These are phyloP conservation scores for Dorcus parallelipipedus DNA, from an alignment of 2,888 invertebrate species.

Conservation along the genomic window DNA sequence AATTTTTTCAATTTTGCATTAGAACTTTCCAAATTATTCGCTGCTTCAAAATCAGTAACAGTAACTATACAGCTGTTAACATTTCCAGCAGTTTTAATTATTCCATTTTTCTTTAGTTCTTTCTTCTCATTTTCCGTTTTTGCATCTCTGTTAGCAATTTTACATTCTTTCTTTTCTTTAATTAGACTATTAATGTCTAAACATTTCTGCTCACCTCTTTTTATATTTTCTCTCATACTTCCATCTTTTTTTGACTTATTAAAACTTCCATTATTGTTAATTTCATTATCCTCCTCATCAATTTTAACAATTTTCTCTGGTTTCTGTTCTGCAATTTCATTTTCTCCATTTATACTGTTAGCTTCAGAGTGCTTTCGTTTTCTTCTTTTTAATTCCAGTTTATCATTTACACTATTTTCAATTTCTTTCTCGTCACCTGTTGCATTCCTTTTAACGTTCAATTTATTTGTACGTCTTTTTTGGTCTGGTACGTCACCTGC, in stretches of 20 bases:
- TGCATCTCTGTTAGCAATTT: conserved; percentile 4
- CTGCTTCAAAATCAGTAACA: not conserved
- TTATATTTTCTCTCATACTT: conserved; percentile 1
- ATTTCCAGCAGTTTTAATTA: no score
- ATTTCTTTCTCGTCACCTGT: no score
- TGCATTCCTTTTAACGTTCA: no score
- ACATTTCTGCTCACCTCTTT: conserved; percentile 1
- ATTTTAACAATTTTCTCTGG: conserved; percentile 6
- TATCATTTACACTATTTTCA: no score
- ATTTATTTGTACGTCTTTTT: no score
- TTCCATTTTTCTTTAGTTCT: not conserved
- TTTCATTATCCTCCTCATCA: conserved; percentile 3
- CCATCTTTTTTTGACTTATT: conserved; percentile 3
- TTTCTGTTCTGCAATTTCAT: not conserved
- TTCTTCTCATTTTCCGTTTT: conserved; percentile 16
- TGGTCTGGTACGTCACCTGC: no score
- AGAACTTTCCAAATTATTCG: not conserved
- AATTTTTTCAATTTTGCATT: conserved; percentile 30
- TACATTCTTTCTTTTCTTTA: conserved; percentile 1
- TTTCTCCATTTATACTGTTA: no score
- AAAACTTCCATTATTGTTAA: conserved; percentile 20
- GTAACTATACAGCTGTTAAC: no score
- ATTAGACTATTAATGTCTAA: not conserved
- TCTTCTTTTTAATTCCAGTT: no score
- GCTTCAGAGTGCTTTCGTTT: no score